phyloP scores from a whole-genome alignment of 2,797 vertebrate species.

The Rhadinocentrus ornatus region DNA sequence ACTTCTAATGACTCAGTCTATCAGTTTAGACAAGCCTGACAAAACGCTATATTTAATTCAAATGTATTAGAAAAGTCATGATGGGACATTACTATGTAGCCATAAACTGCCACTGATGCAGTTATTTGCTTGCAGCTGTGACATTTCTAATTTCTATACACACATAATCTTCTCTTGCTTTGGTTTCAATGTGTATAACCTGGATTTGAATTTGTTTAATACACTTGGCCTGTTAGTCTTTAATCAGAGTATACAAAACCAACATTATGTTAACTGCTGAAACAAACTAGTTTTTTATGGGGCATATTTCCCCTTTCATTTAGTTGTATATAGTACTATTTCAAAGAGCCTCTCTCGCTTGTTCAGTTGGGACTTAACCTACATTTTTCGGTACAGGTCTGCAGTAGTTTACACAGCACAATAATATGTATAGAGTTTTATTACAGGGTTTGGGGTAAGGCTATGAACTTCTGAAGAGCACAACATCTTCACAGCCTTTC shows the following conservation, averaged over 20 bases:
- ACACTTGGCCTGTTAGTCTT: conserved; percentile 47
- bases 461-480: conserved; percentile 55
- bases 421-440: conserved; percentile 64
- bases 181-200: conserved; percentile 37
- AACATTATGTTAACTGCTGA: conserved; percentile 59
- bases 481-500: conserved; percentile 38
- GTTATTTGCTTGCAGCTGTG: conserved; percentile 10
- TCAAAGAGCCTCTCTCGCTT: conserved; percentile 48
- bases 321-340: conserved; percentile 60
- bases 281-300: conserved; percentile 50
- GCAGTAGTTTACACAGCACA: conserved; percentile 42
- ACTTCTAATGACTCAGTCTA: conserved; percentile 36
- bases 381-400: conserved; percentile 45
- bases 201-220: conserved; percentile 56
- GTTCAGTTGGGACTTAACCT: conserved; percentile 42
- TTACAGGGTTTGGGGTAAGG: conserved; percentile 44
- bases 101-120: conserved; percentile 32
- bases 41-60: conserved; percentile 21
- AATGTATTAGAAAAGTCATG: background rate
- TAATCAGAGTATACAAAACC: conserved; percentile 66
- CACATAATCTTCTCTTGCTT: conserved; percentile 23
- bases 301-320: conserved; percentile 60
- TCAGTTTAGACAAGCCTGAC: conserved; percentile 19
- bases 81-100: conserved; percentile 3
- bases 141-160: conserved; percentile 20